These are phyloP conservation scores for Scaptomyza pallida DNA, from an alignment of 1,140 invertebrate genomes.

Conservation along the genomic window DNA sequence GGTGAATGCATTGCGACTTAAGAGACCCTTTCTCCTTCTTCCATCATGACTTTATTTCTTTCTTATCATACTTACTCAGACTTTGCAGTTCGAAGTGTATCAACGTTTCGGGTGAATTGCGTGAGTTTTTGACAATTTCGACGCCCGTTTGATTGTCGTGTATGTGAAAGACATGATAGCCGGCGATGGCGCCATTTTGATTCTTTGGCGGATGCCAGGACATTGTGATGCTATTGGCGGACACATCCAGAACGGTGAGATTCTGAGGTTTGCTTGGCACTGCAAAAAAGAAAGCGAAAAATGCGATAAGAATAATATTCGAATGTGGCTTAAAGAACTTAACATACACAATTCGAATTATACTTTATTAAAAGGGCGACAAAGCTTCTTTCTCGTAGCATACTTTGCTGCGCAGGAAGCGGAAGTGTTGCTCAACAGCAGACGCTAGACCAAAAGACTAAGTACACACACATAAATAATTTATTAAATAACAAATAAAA, in stretches of 20 bases:
- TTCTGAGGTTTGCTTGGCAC: conserved; percentile 93
- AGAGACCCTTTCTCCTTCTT: no score
- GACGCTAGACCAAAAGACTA: conserved; percentile 2
- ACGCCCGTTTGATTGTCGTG: conserved; percentile 88
- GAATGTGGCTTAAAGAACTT: conserved; percentile 15
- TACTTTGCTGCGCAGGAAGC: conserved; percentile 53
- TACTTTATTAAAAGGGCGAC: conserved; percentile 9
- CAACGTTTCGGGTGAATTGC: conserved; percentile 81
- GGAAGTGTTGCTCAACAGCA: conserved; percentile 36
- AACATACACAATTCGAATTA: conserved; percentile 15
- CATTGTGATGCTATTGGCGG: conserved; percentile 90
- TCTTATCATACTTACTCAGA: conserved; percentile 87
- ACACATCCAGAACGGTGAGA: conserved; percentile 90
- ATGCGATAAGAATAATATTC: conserved; percentile 32
- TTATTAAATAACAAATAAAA: conserved; percentile 72
- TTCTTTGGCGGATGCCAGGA: conserved; percentile 91
- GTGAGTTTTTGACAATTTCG: conserved; percentile 85
- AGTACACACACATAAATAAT: conserved; percentile 68
- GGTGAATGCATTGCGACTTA: no score
- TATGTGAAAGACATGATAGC: conserved; percentile 90
- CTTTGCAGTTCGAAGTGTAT: conserved; percentile 86
- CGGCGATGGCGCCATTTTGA: conserved; percentile 89
- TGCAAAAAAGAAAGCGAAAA: conserved; percentile 83
- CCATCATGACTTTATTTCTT: no score
- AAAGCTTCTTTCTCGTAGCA: conserved; percentile 36